Evolutionary conservation across 2,888 invertebrate species (phyloP), one percentile per base, ranked within the genome.

Genomic region (Eilema sororculum): DNA sequence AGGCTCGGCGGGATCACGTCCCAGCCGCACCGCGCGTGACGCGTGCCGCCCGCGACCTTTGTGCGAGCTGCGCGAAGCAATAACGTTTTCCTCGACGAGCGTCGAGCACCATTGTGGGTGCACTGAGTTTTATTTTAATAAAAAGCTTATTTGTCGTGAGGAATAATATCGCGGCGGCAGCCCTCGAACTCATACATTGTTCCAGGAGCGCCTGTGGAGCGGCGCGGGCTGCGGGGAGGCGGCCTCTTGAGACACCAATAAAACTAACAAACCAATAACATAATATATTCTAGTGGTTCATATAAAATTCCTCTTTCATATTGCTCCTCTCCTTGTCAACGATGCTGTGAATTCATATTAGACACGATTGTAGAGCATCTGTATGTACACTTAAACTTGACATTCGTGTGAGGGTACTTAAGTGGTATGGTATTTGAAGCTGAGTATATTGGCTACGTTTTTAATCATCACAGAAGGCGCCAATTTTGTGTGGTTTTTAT

Each of bases 191-290:
- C 65, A 37, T 62, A 70, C 67, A 28, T 65, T 68, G 68, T 68
- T 62, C 69, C 75, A 30, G 52, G 62, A 37, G 59, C 65, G 37
- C 58, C 25, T 33, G 20, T 13, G 12, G 62, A 59, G 22, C 10
- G 16, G 22, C 10, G 16, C 13, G 25, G 33, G 20, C 10, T 0
- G 33, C 30, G 33, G 33, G 33, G 33, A 10, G 24, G 16, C 22
- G 65, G 59, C 69, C 82, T 71, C 80, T 74, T 62, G 79, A 73
- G 74, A 73, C 73, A n/a, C 65, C 69, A 73, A 73, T 74, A 71
- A 67, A 74, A 81, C 78, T 81, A 79, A 78, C 78, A 79, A 80
- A 81, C 78, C 82, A 72, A 75, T 81, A 79, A 75, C 65, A 56
- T 79, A 70, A 72, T 75, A 78, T 77, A 77, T 77, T 72, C 71